Evolutionary conservation across 2,113 vertebrate species (phyloP).

Genomic region (Antigone vipio): DNA sequence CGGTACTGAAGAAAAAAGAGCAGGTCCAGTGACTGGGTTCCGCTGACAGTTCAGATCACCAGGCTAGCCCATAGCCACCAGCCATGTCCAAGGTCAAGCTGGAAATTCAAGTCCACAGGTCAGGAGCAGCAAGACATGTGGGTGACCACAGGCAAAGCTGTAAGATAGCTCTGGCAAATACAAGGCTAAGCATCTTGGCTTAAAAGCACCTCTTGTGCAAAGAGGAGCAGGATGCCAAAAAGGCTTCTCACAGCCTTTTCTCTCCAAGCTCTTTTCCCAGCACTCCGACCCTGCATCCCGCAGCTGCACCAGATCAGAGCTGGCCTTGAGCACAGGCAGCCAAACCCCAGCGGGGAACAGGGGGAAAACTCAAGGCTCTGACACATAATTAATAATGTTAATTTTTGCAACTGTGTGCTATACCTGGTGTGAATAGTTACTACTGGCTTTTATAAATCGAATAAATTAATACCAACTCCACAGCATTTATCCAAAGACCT

Average conservation of each 20-base stretch:
- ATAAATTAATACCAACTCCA: constrained; percentile 5
- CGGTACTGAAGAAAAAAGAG: not conserved
- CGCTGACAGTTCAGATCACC: not conserved
- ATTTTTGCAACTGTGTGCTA: not conserved
- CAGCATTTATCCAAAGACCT: not conserved
- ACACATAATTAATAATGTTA: not conserved
- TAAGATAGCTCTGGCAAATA: not conserved
- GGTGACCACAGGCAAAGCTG: not conserved
- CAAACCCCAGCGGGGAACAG: not conserved
- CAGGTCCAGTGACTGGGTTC: not conserved
- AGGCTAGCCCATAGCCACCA: not conserved
- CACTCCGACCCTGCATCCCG: not conserved
- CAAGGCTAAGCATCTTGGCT: not conserved
- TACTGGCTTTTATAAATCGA: not conserved
- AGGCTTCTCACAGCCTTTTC: not conserved
- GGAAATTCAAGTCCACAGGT: not conserved
- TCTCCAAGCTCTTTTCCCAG: not conserved
- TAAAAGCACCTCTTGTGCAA: not conserved
- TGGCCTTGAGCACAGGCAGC: not conserved
- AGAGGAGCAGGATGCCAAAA: not conserved
- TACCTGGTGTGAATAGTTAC: not conserved
- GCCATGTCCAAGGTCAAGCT: not conserved
- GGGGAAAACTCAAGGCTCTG: not conserved
- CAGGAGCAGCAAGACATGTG: not conserved
- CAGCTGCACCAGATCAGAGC: not conserved